Evolutionary conservation across 35 echinoderm and acorn worm species (phyloP).

Genomic region (Stichopus chloronotus): DNA sequence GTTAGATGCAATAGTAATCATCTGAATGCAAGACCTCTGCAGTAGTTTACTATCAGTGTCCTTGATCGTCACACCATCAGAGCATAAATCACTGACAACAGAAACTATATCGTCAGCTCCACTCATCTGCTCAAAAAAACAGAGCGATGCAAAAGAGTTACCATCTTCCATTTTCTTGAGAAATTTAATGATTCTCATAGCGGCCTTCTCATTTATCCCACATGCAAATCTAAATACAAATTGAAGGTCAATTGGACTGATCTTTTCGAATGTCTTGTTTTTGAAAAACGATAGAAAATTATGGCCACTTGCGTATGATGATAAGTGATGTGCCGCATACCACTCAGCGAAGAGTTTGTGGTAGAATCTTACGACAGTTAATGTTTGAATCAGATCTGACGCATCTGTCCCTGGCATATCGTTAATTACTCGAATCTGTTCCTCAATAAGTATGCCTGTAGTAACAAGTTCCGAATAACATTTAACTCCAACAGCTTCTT

Average conservation of each 20-base stretch:
- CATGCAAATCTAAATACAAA: constrained; percentile 30
- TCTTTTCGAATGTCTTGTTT: background rate
- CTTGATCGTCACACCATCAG: background rate
- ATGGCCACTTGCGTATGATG: background rate
- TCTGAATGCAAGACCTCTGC: background rate
- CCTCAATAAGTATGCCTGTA: background rate
- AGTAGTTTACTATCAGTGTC: background rate
- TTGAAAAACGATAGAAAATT: background rate
- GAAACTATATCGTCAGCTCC: background rate
- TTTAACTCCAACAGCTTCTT: background rate
- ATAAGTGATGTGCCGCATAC: constrained; percentile 7
- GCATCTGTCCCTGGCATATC: background rate
- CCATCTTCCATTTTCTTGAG: background rate
- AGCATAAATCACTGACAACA: background rate
- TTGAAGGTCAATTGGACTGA: background rate
- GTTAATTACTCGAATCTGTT: background rate
- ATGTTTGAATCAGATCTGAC: background rate
- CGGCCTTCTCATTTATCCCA: background rate
- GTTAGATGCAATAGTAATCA: background rate
- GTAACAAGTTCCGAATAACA: constrained; percentile 15
- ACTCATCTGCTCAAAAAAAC: background rate
- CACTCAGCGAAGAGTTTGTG: constrained; percentile 43
- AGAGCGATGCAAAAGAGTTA: background rate
- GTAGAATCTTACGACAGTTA: constrained; percentile 7
- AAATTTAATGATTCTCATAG: background rate